A percentile compares a stretch with the other conserved stretches of the same genome.
Evolutionary conservation across 2,113 vertebrate genomes (phyloP).

Genomic region (Prionailurus viverrinus): DNA sequence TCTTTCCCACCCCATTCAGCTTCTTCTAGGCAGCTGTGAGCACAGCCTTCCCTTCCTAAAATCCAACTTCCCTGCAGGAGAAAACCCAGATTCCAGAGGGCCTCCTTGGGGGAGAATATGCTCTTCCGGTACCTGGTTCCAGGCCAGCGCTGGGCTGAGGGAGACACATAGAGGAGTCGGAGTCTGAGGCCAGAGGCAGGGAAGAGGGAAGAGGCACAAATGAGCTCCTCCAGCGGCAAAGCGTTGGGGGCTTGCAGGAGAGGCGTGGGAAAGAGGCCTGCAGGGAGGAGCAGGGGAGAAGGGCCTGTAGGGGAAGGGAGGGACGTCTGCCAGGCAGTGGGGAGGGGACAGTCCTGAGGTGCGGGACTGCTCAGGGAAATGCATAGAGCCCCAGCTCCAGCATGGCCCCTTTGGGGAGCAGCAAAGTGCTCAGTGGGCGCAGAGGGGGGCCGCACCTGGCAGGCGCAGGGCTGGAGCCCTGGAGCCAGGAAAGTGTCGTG

Average conservation of each 20-base stretch:
- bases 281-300: background rate
- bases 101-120: background rate
- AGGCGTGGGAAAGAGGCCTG: too few relatives aligned
- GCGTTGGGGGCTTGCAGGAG: background rate
- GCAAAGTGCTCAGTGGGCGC: background rate
- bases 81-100: constrained; percentile 20
- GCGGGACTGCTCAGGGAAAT: background rate
- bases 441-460: background rate
- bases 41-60: background rate
- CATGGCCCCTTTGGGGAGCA: background rate
- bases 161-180: background rate
- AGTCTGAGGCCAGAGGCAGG: background rate
- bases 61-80: constrained; percentile 18
- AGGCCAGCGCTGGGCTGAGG: background rate
- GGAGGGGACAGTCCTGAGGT: too few relatives aligned
- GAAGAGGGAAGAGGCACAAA: too few relatives aligned
- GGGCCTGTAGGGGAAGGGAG: too few relatives aligned
- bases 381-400: background rate
- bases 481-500: background rate
- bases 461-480: too few relatives aligned
- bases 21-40: constrained; percentile 15
- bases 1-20: background rate
- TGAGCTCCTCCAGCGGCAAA: fast-evolving
- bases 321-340: background rate
- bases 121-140: background rate